Conservation (phyloP, 2,113 vertebrate species). For the Pantherophis guttatus region DNA sequence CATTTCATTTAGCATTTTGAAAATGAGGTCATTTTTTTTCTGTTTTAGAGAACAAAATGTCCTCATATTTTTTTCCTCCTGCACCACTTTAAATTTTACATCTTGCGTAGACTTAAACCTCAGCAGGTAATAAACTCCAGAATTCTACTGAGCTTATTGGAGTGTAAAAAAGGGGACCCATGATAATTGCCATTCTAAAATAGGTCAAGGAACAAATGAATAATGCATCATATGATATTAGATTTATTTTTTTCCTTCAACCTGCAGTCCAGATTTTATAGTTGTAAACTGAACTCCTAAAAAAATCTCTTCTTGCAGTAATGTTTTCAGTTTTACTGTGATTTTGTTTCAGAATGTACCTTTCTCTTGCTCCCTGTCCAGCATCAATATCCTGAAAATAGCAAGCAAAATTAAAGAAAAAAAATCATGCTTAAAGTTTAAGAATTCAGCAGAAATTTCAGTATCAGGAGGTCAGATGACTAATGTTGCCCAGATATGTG, state of each 20-base stretch:
- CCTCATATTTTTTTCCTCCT: background rate
- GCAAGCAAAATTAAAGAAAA: background rate
- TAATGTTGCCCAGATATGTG: background rate
- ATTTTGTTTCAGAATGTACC: background rate
- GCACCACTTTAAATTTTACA: background rate
- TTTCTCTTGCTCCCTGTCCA: background rate
- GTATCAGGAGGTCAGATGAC: background rate
- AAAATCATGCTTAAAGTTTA: background rate
- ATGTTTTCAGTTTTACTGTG: background rate
- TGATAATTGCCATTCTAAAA: slow-evolving; percentile 36
- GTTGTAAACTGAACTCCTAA: background rate
- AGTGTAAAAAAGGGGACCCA: slow-evolving; percentile 31
- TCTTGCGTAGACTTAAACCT: background rate
- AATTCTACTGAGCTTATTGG: slow-evolving; percentile 38
- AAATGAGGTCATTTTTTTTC: background rate
- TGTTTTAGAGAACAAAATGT: fast-evolving
- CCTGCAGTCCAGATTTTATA: background rate
- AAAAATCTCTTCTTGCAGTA: background rate
- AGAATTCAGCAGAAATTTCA: background rate
- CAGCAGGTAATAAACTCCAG: slow-evolving; percentile 25
- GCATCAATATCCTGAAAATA: background rate
- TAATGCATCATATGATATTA: background rate
- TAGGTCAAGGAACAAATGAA: slow-evolving; percentile 35
- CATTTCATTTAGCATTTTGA: background rate
- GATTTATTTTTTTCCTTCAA: background rate